phyloP scores from a whole-genome alignment of 2,797 vertebrate genomes.

The Phoebastria nigripes region DNA sequence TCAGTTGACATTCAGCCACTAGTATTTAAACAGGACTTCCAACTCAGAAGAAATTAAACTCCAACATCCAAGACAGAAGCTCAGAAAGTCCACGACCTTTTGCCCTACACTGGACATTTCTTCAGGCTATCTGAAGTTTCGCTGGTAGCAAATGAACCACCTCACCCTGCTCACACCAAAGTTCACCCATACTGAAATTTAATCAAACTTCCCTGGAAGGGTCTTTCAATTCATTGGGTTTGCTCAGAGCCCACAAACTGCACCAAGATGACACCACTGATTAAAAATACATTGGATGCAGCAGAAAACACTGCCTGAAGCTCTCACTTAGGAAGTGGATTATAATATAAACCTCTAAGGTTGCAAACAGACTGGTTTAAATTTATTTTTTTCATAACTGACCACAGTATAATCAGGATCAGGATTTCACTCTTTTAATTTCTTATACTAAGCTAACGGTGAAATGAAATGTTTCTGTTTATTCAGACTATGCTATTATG shows the following conservation, averaged over 20 bases:
- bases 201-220: neutral
- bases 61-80: neutral
- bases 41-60: neutral
- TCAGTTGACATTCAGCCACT: neutral
- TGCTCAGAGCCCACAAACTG: neutral
- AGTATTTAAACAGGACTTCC: neutral
- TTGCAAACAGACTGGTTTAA: neutral
- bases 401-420: neutral
- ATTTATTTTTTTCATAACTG: neutral
- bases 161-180: accelerated
- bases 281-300: neutral
- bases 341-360: neutral
- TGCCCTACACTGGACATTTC: neutral
- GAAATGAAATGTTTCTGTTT: neutral
- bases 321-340: neutral
- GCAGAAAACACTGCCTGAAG: neutral
- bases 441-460: neutral
- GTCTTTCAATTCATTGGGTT: neutral
- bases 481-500: neutral
- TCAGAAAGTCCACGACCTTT: neutral
- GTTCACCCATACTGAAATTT: neutral
- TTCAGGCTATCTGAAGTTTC: neutral
- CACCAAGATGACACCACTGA: neutral
- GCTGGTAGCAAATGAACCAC: neutral
- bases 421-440: neutral